Base-by-base conservation (phyloP, 2,888 invertebrate genomes). In the Leucophora obtusa region DNA sequence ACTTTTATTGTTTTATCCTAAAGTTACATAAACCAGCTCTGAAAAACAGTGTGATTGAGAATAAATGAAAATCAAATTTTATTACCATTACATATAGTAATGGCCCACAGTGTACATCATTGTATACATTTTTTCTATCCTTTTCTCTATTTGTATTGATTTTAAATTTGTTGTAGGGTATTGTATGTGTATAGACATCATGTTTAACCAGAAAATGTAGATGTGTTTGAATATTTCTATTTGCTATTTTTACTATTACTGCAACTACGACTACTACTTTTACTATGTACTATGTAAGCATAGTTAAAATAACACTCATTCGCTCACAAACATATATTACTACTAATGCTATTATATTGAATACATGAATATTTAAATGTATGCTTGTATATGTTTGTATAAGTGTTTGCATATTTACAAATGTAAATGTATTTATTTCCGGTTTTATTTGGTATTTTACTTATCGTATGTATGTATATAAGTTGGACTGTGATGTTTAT, bases 351-450 rank as follows among this genome's bases (percentile, higher is more conserved):
- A 38, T 70, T 60, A 60, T 56, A 59, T 51, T 56, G 65, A 69
- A 68, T 17, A 60, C 60, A 24, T 60, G 59, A 82, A 54, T 69
- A 70, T 70, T 70, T 73, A 51, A 74, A 73, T 66, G 63, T 71
- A 63, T 71, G 24, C 35, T 60, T 53, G 43, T 56, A 17, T 21
- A n/a, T 21, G 47, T 53, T 76, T 80, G 68, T 28, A 69, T 72
- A 69, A 72, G 54, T 69, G 59, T 73, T 81, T 66, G 43, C 47
- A 62, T 35, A 63, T 69, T 63, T 76, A 75, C 71, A 80, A 76
- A 77, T 81, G 73, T 70, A 73, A 73, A 81, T 73, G 56, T 60
- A 77, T 73, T 69, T 65, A 80, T 73, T 65, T 77, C 69, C 76
- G 69, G 69, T 73, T 66, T 72, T 69, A 60, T 81, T 77, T 69